Evolutionary conservation across 2,888 invertebrate genomes (phyloP).

Genomic region (Scelioninae gen. 1): DNA sequence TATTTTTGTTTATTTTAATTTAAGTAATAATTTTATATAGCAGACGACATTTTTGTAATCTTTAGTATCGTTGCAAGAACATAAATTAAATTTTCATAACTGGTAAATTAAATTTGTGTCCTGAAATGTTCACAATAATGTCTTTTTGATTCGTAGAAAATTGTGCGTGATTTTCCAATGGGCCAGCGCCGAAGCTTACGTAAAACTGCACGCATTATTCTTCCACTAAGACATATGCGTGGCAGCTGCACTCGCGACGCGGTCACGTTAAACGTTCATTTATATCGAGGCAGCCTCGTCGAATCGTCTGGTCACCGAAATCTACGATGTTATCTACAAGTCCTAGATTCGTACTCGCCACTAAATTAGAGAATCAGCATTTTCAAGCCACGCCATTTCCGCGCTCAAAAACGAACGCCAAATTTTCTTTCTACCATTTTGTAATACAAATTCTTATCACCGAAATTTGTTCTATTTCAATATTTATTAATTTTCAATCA

Average conservation of each 20-base stretch:
- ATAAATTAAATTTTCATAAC: slow-evolving; percentile 27
- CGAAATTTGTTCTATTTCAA: too few relatives aligned
- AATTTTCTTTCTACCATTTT: too few relatives aligned
- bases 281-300: slow-evolving; percentile 74
- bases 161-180: slow-evolving; percentile 67
- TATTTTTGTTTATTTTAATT: not conserved
- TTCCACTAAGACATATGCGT: slow-evolving; percentile 80
- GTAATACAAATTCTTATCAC: too few relatives aligned
- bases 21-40: not conserved
- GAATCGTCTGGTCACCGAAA: slow-evolving; percentile 70
- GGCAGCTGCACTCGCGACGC: slow-evolving; percentile 77
- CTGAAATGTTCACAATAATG: slow-evolving; percentile 30
- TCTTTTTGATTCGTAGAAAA: slow-evolving; percentile 60
- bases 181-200: slow-evolving; percentile 73
- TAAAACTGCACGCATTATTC: slow-evolving; percentile 78
- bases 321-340: slow-evolving; percentile 71
- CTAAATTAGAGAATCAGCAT: slow-evolving; percentile 65
- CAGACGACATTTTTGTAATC: not conserved
- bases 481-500: too few relatives aligned
- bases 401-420: too few relatives aligned
- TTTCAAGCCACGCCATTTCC: too few relatives aligned
- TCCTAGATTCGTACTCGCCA: slow-evolving; percentile 65
- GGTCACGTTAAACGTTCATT: slow-evolving; percentile 71
- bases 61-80: not conserved
- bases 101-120: slow-evolving; percentile 22